Conservation (phyloP, 1,140 invertebrate genomes). For the Magallana ariakensis region DNA sequence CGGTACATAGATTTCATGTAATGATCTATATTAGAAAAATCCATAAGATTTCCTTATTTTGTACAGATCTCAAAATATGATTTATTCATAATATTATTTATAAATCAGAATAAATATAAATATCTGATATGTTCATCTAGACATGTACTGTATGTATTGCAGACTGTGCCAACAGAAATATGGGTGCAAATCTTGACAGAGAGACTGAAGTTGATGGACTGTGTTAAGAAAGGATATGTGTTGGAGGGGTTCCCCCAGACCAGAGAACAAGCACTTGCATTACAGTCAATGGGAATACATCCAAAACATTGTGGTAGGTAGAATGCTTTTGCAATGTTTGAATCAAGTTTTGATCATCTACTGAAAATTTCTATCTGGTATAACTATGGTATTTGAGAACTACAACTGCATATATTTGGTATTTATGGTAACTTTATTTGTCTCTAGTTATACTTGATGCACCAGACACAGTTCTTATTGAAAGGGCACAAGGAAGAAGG, state of each 20-base stretch:
- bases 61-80: too few relatives aligned
- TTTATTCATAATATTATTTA: too few relatives aligned
- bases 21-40: too few relatives aligned
- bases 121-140: too few relatives aligned
- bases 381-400: too few relatives aligned
- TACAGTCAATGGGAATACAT: slow-evolving; percentile 75
- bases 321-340: slow-evolving; percentile 4
- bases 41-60: too few relatives aligned
- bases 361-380: too few relatives aligned
- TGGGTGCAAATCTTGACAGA: slow-evolving; percentile 75
- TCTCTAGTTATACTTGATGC: slow-evolving; percentile 14
- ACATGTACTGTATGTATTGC: slow-evolving; percentile 11
- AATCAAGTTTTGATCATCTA: too few relatives aligned
- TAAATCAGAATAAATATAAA: too few relatives aligned
- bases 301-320: slow-evolving; percentile 78
- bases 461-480: slow-evolving; percentile 72
- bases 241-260: slow-evolving; percentile 78
- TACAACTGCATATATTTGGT: too few relatives aligned
- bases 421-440: too few relatives aligned
- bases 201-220: slow-evolving; percentile 76
- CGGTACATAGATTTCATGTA: too few relatives aligned
- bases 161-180: slow-evolving; percentile 74
- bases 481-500: slow-evolving; percentile 78
- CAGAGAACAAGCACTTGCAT: slow-evolving; percentile 75
- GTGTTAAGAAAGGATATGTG: slow-evolving; percentile 79